phyloP scores from a whole-genome alignment of 2,797 vertebrate species.

The Setipinna tenuifilis region DNA sequence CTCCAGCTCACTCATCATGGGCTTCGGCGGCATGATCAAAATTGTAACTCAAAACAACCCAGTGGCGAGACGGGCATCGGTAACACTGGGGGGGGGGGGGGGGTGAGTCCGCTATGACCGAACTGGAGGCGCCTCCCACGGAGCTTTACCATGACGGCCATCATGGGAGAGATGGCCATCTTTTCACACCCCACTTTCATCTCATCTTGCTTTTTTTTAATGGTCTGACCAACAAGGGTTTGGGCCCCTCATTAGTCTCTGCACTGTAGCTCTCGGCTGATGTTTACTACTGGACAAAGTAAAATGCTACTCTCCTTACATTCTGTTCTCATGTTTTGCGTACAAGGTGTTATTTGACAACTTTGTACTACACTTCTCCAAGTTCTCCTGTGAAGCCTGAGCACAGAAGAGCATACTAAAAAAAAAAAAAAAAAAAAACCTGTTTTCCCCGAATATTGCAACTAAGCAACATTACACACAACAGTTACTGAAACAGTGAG shows the following conservation, averaged over 20 bases:
- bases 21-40: conserved; percentile 51
- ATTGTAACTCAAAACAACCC: conserved; percentile 64
- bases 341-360: neutral
- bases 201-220: too few relatives aligned
- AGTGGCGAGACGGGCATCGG: conserved; percentile 56
- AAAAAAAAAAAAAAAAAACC: neutral
- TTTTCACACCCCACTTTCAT: neutral
- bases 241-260: too few relatives aligned
- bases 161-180: neutral
- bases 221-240: too few relatives aligned
- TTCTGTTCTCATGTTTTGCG: neutral
- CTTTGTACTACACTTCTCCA: neutral
- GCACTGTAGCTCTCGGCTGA: too few relatives aligned
- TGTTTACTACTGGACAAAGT: too few relatives aligned
- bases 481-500: neutral
- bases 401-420: neutral
- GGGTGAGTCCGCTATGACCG: neutral
- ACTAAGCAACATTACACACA: neutral
- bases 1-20: conserved; percentile 50
- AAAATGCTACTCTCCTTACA: too few relatives aligned
- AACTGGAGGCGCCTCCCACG: neutral
- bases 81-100: conserved; percentile 34
- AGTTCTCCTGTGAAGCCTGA: neutral
- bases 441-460: neutral
- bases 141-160: conserved; percentile 10